These are phyloP conservation scores for Zosterops lateralis DNA, from an alignment of 2,113 vertebrate genomes.

Conservation along the genomic window DNA sequence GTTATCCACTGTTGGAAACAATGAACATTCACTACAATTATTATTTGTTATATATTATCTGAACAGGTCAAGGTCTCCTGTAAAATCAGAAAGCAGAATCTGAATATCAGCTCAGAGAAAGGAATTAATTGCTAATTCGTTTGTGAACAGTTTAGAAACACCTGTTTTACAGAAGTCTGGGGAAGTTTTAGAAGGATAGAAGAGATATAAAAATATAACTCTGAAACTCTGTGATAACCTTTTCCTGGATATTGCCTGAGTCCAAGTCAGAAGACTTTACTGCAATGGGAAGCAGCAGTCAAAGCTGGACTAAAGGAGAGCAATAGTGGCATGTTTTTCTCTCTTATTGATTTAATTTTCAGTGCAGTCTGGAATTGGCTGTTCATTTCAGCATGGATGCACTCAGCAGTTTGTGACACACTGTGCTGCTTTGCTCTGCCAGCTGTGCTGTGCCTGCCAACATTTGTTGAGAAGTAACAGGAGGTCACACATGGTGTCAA, in stretches of 20 bases:
- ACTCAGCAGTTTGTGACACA: conserved; percentile 52
- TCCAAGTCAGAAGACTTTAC: not conserved
- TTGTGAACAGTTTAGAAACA: not conserved
- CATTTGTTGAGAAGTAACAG: conserved; percentile 71
- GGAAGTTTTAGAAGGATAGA: not conserved
- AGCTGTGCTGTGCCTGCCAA: conserved; percentile 56
- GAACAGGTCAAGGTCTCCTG: not conserved
- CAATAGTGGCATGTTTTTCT: not conserved
- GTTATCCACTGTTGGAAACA: not conserved
- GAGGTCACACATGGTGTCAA: conserved; percentile 66
- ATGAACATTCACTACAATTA: not conserved
- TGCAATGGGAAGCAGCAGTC: not conserved
- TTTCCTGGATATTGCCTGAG: not conserved
- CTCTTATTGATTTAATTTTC: not conserved
- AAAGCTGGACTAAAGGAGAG: not conserved
- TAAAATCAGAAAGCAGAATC: not conserved
- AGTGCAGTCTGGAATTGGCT: conserved; percentile 29
- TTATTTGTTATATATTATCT: not conserved
- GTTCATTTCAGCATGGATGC: conserved; percentile 70
- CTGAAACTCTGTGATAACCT: not conserved
- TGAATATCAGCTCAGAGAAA: not conserved
- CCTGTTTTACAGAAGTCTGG: not conserved
- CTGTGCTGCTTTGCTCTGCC: conserved; percentile 65
- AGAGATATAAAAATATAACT: not conserved
- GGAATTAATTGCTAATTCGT: not conserved